Evolutionary conservation across 2,888 invertebrate genomes (phyloP), one percentile per base, ranked within the genome.

Genomic region (Heliconius ethilla): DNA sequence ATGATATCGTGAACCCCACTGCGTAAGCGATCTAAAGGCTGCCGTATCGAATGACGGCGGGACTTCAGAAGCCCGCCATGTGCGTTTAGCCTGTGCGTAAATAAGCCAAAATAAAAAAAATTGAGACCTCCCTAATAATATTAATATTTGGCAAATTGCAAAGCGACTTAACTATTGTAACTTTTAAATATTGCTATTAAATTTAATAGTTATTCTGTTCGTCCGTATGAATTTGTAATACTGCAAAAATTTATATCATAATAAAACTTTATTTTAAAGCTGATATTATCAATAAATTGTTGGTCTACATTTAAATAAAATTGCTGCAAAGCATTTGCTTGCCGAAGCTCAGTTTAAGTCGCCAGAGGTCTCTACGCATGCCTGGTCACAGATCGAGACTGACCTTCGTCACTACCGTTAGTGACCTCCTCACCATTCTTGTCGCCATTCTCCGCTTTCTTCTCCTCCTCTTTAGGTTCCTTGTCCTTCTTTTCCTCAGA

Each of bases 401-500:
- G 89, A 94, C 94, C 95, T 93, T 95, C 94, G 83, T 95, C 95
- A 84, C 94, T 93, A 91, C 94, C 95, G 87, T 95, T 95, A 91
- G 93, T 90, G 89, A 93, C 89, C 87, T 94, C 94, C 89, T 95
- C 94, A 89, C 92, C 93, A 85, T 93, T 92, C 89, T 92, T 92
- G 84, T 93, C 93, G 82, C 93, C 93, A 83, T 93, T 93, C 86
- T 93, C 91, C 75, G 90, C 89, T 78, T 92, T 94, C 89, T 90
- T 94, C 86, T 92, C 94, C 15, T 95, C 95, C 77, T 95, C 95
- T 87, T 96, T 95, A 65, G 91, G 88, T 78, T 95, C 95, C 83
- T 95, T 95, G 77, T 95, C 95, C 81, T 96, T 96, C 88, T 96
- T 95, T 82, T 96, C 96, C 83, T 96, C 96, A 82, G 96, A 96